Evolutionary conservation across 2,113 vertebrate genomes (phyloP).

Genomic region (Hemicordylus capensis): DNA sequence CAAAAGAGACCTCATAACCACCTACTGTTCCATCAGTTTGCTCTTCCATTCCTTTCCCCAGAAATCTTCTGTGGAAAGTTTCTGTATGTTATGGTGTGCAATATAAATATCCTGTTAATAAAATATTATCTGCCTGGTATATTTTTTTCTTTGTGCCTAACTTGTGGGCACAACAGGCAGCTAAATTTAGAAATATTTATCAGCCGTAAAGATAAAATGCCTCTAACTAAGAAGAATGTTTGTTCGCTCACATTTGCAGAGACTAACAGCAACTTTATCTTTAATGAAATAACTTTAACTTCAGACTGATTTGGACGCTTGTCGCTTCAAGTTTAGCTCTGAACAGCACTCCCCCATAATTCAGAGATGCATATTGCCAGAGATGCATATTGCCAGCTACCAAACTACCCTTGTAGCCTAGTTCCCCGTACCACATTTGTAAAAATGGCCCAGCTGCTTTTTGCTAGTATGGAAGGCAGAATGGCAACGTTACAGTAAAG

Average conservation of each 20-base stretch:
- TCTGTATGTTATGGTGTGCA: conserved; percentile 26
- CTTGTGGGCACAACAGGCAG: not conserved
- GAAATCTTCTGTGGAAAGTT: conserved; percentile 6
- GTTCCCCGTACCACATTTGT: not conserved
- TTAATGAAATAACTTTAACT: not conserved
- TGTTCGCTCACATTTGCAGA: not conserved
- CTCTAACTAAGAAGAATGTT: not conserved
- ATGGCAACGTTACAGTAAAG: not conserved
- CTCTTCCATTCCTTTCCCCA: not conserved
- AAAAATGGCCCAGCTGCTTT: not conserved
- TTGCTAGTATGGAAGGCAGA: not conserved
- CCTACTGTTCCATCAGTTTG: conserved; percentile 23
- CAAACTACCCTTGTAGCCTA: not conserved
- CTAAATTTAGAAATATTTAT: not conserved
- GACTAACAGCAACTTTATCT: not conserved
- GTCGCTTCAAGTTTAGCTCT: not conserved
- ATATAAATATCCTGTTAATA: conserved; percentile 24
- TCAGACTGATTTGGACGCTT: not conserved
- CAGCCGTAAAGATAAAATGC: not conserved
- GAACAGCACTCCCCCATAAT: too few species aligned
- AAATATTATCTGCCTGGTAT: not conserved
- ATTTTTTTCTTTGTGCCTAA: not conserved
- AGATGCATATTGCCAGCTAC: too few species aligned
- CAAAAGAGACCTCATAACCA: not conserved
- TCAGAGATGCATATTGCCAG: not conserved